Evolutionary conservation across 2,888 invertebrate species (phyloP), one percentile per base, ranked within the genome.

Genomic region (Parasteatoda lunata): DNA sequence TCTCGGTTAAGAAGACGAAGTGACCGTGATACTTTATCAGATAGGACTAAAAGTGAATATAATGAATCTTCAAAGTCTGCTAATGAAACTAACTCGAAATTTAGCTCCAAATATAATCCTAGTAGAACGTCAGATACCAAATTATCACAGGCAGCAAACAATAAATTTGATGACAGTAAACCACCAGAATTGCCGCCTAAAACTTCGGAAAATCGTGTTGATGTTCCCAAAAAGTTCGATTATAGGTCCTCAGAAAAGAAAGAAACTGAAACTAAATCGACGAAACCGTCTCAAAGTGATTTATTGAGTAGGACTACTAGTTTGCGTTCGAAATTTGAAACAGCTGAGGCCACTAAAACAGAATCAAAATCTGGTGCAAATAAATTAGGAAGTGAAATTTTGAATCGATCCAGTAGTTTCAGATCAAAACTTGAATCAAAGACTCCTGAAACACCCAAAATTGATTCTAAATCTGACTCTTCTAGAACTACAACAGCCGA

Each of bases 121-220:
- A 8, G 9, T 8, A 68, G 30, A 30, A 5, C 45, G 9, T 70
- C 64, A 13, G 79, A 64, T 6, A 13, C 51, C 7, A 48, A 15
- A 30, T 30, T 65, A 30, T 45, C 59, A 47, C 70, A 51, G 11
- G 59, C 15, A 9, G 5, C 51, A 47, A 7, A 15, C 9, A 9
- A 9, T 7, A 68, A 66, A 15, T 30, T 4, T 8, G 72, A 72
- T 48, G 76, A 65, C 15, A 15, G n/a, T 13, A 85, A 66, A 64
- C 79, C 80, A 13, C 85, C 85, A 15, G 76, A 80, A 59, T 59
- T 85, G 13, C 85, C 85, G 2, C 85, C 85, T 0, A 85, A 85
- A 71, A 85, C 76, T 4, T 76, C 54, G 13, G 85, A 85, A 69
- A 85, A 76, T 15, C 68, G 65, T 47, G 65, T 79, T 7, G 85